Percentiles rank a stretch among this genome's conserved stretches.
Conservation (phyloP, 2,888 invertebrate genomes). For the Catotricha subobsoleta region DNA sequence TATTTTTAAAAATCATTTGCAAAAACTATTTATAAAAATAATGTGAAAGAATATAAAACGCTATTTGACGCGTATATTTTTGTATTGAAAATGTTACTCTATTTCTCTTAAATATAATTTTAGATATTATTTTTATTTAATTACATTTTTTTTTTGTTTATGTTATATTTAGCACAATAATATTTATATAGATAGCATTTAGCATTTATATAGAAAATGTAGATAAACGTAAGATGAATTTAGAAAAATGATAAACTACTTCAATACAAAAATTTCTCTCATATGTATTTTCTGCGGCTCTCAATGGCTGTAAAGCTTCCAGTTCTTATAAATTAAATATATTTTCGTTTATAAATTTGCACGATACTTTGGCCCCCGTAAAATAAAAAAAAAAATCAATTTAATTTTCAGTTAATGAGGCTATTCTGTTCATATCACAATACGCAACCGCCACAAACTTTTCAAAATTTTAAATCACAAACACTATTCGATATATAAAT, state of each 20-base stretch:
- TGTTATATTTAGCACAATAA: no score
- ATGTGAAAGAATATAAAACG: not conserved
- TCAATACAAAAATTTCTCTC: not conserved
- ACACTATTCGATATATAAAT: no score
- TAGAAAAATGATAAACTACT: not conserved
- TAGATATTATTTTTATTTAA: no score
- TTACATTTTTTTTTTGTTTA: no score
- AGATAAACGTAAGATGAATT: no score
- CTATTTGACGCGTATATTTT: not conserved
- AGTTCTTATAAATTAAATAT: conserved; percentile 7
- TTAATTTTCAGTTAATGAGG: not conserved
- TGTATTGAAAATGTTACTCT: not conserved
- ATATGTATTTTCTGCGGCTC: conserved; percentile 1
- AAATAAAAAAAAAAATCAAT: conserved; percentile 4
- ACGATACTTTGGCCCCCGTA: conserved; percentile 7
- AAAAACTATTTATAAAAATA: no score
- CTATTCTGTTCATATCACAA: not conserved
- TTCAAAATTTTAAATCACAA: no score
- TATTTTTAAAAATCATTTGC: no score
- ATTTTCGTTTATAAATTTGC: conserved; percentile 6
- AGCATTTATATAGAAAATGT: no score
- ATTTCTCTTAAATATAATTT: not conserved
- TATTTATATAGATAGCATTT: no score
- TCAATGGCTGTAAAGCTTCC: conserved; percentile 3
- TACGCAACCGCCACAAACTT: no score